Conservation (phyloP, 2,797 vertebrate species). For the Propithecus perrieri region DNA sequence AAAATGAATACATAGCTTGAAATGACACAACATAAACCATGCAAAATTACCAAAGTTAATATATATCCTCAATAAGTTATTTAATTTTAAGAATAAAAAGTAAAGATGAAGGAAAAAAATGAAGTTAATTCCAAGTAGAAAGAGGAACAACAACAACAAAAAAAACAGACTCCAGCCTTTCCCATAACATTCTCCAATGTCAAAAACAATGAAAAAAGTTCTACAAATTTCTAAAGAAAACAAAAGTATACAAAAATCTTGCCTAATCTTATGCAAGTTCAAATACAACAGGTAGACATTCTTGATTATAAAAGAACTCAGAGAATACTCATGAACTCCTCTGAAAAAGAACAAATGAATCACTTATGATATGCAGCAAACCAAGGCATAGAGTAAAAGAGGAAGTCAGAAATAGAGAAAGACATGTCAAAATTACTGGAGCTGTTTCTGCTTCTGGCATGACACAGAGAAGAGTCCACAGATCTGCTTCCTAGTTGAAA, state of each 20-base stretch:
- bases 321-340: not conserved
- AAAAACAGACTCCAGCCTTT: not conserved
- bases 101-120: not conserved
- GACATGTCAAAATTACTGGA: not conserved
- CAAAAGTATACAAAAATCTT: not conserved
- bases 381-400: not conserved
- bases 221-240: constrained; percentile 22
- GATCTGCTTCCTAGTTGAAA: not conserved
- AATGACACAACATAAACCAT: not conserved
- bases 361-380: not conserved
- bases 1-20: not conserved
- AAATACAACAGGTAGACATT: not conserved
- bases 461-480: not conserved
- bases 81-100: not conserved
- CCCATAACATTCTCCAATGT: not conserved
- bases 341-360: not conserved
- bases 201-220: not conserved
- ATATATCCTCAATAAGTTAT: not conserved
- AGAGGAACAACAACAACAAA: not conserved
- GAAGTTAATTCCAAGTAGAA: not conserved
- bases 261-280: not conserved
- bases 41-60: not conserved
- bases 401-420: not conserved
- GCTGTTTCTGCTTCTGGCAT: not conserved
- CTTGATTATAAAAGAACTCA: not conserved